These are phyloP conservation scores for Chiroxiphia lanceolata DNA, from an alignment of 2,797 vertebrate species.

Conservation along the genomic window DNA sequence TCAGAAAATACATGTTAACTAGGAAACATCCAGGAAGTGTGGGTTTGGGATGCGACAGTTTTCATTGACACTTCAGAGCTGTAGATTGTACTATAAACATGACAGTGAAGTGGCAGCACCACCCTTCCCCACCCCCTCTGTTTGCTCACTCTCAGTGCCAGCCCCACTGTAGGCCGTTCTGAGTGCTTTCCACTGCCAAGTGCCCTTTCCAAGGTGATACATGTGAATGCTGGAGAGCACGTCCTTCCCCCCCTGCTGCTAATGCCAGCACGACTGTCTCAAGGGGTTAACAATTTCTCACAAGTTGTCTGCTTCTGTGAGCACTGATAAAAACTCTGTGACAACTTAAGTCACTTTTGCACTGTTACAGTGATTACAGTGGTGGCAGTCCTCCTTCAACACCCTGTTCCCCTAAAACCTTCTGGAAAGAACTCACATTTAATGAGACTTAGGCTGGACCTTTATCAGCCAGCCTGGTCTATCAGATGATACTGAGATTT, in stretches of 20 bases:
- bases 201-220: background rate
- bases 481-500: background rate
- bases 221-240: fast-evolving
- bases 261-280: fast-evolving
- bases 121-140: background rate
- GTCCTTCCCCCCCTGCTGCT: background rate
- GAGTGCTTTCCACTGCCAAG: background rate
- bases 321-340: background rate
- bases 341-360: background rate
- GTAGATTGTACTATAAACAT: background rate
- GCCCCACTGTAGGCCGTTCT: fast-evolving
- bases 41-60: background rate
- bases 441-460: background rate
- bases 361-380: background rate
- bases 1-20: fast-evolving
- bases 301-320: background rate
- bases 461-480: background rate
- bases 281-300: background rate
- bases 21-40: background rate
- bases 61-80: background rate
- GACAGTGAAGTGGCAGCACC: background rate
- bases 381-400: background rate
- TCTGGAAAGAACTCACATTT: background rate
- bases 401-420: background rate
- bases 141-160: background rate